phyloP scores from a whole-genome alignment of 2,113 vertebrate genomes.

The Equus przewalskii region DNA sequence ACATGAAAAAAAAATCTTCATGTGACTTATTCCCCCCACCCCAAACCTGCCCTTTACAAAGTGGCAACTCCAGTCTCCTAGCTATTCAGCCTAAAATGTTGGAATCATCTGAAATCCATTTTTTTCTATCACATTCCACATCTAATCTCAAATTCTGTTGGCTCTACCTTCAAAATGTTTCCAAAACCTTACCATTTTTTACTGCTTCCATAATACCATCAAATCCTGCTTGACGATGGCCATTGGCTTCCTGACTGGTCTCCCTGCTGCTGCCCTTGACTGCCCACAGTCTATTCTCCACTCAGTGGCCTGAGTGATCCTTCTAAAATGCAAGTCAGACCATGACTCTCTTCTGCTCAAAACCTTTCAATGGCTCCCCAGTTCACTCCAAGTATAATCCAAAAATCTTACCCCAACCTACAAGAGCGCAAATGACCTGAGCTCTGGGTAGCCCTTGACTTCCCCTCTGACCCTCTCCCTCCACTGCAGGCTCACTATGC shows the following conservation, averaged over 20 bases:
- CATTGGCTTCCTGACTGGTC: neutral
- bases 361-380: neutral
- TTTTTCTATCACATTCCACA: neutral
- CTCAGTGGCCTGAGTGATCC: neutral
- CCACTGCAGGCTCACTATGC: too few relatives aligned
- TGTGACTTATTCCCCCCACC: neutral
- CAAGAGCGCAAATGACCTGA: neutral
- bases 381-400: neutral
- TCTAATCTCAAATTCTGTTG: neutral
- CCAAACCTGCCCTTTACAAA: neutral
- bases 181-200: neutral
- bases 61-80: neutral
- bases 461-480: neutral
- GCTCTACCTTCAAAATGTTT: neutral
- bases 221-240: neutral
- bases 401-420: neutral
- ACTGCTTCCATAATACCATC: neutral
- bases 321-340: neutral
- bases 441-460: too few relatives aligned
- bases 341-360: neutral
- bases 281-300: neutral
- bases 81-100: neutral
- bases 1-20: neutral
- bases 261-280: neutral
- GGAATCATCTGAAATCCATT: neutral